Evolutionary conservation across 2,888 invertebrate species (phyloP).

Genomic region (Mesorhabditis spiculigera): DNA sequence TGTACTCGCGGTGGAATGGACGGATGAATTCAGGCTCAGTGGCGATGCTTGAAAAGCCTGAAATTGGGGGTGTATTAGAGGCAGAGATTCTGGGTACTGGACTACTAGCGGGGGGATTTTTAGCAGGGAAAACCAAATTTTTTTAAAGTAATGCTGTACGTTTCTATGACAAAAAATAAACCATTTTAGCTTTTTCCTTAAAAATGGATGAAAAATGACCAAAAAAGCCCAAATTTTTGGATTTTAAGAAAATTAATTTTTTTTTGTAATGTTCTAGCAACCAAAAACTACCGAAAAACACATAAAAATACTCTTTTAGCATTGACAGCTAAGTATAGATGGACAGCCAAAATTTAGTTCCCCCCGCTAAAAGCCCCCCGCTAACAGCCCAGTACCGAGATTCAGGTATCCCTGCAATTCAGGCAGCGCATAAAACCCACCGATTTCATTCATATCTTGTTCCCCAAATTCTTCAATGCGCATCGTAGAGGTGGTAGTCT

Average conservation of each 20-base stretch:
- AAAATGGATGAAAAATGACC: no score
- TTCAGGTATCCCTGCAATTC: background rate
- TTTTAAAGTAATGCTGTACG: background rate
- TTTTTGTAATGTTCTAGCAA: no score
- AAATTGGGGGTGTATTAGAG: slow-evolving; percentile 7
- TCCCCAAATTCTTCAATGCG: slow-evolving; percentile 20
- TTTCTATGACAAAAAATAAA: no score
- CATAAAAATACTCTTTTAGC: no score
- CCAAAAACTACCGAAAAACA: no score
- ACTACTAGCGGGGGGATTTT: background rate
- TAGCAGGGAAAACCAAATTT: background rate
- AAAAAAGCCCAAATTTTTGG: no score
- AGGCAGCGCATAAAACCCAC: background rate
- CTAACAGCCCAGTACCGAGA: no score
- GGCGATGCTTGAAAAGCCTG: slow-evolving; percentile 44
- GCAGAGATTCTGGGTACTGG: slow-evolving; percentile 8
- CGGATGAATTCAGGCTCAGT: slow-evolving; percentile 55
- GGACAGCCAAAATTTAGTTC: no score
- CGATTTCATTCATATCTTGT: slow-evolving; percentile 17
- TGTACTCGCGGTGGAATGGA: slow-evolving; percentile 53
- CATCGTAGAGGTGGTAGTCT: slow-evolving; percentile 8
- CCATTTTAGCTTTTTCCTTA: no score
- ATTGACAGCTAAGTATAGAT: no score
- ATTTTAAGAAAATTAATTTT: no score
- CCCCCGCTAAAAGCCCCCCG: no score